Evolutionary conservation across 2,797 vertebrate genomes (phyloP), one percentile per base, ranked within the genome.

Genomic region (Babyrousa celebensis): DNA sequence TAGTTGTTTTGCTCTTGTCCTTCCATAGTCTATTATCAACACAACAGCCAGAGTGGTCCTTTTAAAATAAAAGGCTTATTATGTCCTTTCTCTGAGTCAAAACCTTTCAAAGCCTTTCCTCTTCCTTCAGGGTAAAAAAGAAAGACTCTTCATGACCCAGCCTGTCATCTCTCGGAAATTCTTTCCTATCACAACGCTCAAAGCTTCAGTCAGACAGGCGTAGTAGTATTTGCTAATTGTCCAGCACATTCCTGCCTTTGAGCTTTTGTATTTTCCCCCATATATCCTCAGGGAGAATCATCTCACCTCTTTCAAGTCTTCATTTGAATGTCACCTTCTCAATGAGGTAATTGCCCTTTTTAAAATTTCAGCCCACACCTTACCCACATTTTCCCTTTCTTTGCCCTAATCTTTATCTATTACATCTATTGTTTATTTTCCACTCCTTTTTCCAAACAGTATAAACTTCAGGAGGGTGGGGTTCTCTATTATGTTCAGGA

Each of bases 181-280:
- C 23, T 78, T 77, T 74, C 5, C 54, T 82, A 32, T 32, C 9
- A 12, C 3, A 32, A 5, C 11, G 20, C 3, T 43, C 17, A 15
- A 18, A 12, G 23, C 17, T 67, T 4, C 15, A 40, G 21, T 3
- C 21, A 48, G 15, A 40, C n/a, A 48, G 36, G 18, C 11, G 1
- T 78, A 3, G 1, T 78, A 3, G 43, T 48, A 48, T n/a, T 63
- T 3, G 3, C 5, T 32, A 9, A 25, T 60, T 58, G 23, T 58
- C 32, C 16, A 32, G 11, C 23, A 54, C 1, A 15, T 6, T 3
- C 2, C 18, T 29, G n/a, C 2, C 14, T 62, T 16, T 16, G 11
- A 16, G 6, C 6, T 25, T 68, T 63, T 6, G 18, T 3, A 17
- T 40, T 27, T 82, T 87, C 62, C 20, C 1, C 27, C n/a, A 48